Base-by-base conservation (phyloP, 2,113 vertebrate genomes). In the Plotosus lineatus region DNA sequence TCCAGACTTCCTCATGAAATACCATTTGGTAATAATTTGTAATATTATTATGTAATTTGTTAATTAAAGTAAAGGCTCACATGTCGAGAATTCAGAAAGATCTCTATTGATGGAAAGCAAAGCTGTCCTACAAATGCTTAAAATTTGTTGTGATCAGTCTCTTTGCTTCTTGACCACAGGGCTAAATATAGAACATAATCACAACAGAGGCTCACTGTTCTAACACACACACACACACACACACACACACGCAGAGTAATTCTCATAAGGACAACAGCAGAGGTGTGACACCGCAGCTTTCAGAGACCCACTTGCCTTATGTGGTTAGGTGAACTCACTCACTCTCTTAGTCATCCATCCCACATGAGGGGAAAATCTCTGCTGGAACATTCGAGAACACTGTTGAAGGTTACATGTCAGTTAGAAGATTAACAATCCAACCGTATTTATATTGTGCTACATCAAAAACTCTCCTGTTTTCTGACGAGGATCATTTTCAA, bases 301-400 rank as follows among this genome's bases (percentile, higher is more conserved):
- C 72, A 75, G 21, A 69, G 68, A 77, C 46, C 55, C 69, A 50
- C 60, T 76, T 61, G 31, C 82, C 85, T 85, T 88, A 84, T 88
- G 83, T 84, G 84, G 87, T 79, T 82, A 86, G 63, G 73, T 72
- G 78, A 71, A 55, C 42, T 44, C 65, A n/a, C 26, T 51, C n/a
- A 66, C 61, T 23, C 63, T 46, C 63, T 77, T 82, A 82, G 65
- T 80, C 75, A 85, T 61, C 58, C 71, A 85, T 61, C 68, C 71
- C 31, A 76, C 63, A 65, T 7, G 1, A 44, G 40, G 48, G 76
- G 48, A 83, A 84, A 79, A 76, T 48, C 51, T 65, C 75, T 40
- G 31, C 53, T 81, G 81, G 68, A 84, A 85, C 72, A 75, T 83
- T 84, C 71, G 53, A 74, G 65, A 72, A 65, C 19, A 38, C 38